These are phyloP conservation scores for Luffia ferchaultella DNA, from an alignment of 2,888 invertebrate species.

Conservation along the genomic window DNA sequence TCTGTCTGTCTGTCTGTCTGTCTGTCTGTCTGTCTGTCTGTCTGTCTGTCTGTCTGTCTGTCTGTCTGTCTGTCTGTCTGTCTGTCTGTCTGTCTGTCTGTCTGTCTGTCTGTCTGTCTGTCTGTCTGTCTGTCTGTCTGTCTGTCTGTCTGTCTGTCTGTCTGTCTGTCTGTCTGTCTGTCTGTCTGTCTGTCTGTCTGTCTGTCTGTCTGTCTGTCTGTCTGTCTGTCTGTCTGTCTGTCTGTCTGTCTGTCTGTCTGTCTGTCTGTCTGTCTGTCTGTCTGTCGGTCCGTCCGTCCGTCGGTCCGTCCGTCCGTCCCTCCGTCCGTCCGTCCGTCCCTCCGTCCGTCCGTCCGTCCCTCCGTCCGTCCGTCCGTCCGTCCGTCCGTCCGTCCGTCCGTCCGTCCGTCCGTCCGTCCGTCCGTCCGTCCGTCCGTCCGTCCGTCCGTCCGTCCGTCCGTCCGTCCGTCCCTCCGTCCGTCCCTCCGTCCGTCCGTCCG, in stretches of 20 bases:
- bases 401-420: conserved; percentile 41
- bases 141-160: conserved; percentile 18
- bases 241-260: conserved; percentile 16
- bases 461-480: neutral
- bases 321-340: no score
- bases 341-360: conserved; percentile 14
- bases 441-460: neutral
- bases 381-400: no score
- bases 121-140: conserved; percentile 18
- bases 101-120: conserved; percentile 18
- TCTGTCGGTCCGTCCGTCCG: no score
- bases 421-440: conserved; percentile 15
- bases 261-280: no score
- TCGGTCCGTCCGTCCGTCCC: no score
- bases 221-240: conserved; percentile 15
- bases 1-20: conserved; percentile 18
- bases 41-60: conserved; percentile 18
- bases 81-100: conserved; percentile 17
- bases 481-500: neutral
- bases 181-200: conserved; percentile 18
- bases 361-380: no score
- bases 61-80: conserved; percentile 16
- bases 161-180: conserved; percentile 17
- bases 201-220: conserved; percentile 16
- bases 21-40: conserved; percentile 17